Evolutionary conservation across 2,888 invertebrate species (phyloP).

Genomic region (Isoperla grammatica): DNA sequence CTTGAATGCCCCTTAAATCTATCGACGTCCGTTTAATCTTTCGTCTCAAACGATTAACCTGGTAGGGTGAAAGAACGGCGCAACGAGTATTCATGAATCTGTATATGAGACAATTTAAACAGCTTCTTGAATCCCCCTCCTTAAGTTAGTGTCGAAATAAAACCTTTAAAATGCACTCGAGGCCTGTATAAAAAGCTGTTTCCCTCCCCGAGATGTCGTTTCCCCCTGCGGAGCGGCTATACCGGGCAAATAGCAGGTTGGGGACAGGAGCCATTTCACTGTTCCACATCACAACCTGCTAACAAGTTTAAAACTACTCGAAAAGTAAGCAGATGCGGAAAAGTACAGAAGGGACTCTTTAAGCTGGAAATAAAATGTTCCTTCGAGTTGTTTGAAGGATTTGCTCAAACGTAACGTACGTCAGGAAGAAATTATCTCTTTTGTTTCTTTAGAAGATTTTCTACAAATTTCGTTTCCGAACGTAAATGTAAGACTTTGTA

Average conservation of each 20-base stretch:
- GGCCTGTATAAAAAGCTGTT: neutral
- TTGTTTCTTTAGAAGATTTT: too few species aligned
- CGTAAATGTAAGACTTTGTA: too few species aligned
- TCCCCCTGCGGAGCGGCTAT: too few species aligned
- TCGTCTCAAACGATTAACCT: slow-evolving; percentile 7
- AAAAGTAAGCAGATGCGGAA: neutral
- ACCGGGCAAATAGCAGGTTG: neutral
- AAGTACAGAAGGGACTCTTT: too few species aligned
- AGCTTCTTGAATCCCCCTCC: neutral
- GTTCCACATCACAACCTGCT: slow-evolving; percentile 2
- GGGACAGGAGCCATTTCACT: slow-evolving; percentile 1
- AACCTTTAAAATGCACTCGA: neutral
- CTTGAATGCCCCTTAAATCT: too few species aligned
- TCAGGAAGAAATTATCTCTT: too few species aligned
- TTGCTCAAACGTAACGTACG: too few species aligned
- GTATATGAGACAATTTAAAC: neutral
- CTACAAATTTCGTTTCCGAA: too few species aligned
- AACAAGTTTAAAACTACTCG: slow-evolving; percentile 4
- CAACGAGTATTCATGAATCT: neutral
- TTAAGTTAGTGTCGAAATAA: neutral
- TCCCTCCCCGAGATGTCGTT: neutral
- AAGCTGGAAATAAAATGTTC: too few species aligned
- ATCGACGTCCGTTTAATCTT: slow-evolving; percentile 4
- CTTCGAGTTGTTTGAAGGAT: too few species aligned
- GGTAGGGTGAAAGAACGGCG: slow-evolving; percentile 7